Evolutionary conservation across 2,113 vertebrate genomes (phyloP).

Genomic region (Diadophis punctatus): DNA sequence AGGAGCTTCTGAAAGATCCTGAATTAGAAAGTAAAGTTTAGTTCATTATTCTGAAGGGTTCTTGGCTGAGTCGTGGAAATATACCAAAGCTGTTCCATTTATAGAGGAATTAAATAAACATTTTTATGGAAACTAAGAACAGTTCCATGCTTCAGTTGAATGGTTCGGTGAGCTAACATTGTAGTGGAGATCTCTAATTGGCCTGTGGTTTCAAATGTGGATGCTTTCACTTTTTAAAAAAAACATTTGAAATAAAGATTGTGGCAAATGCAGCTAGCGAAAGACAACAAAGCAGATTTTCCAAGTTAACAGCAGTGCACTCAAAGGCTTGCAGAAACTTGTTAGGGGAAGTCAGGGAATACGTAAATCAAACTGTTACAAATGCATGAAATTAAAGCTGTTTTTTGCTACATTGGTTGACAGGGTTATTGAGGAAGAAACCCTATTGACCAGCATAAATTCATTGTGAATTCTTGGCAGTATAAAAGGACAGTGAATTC

Average conservation of each 20-base stretch:
- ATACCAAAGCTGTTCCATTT: neutral
- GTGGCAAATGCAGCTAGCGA: neutral
- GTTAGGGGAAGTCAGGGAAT: neutral
- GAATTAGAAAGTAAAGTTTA: neutral
- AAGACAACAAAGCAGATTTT: neutral
- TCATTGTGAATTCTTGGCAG: neutral
- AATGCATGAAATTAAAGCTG: neutral
- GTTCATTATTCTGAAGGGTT: neutral
- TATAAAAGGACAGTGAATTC: neutral
- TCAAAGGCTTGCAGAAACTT: neutral
- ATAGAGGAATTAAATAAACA: neutral
- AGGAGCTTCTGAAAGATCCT: neutral
- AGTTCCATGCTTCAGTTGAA: neutral
- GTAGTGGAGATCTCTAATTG: neutral
- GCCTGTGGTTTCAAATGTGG: neutral
- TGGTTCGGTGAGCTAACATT: neutral
- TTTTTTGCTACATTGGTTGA: neutral
- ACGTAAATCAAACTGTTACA: neutral
- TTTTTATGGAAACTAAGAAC: neutral
- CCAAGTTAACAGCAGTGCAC: neutral
- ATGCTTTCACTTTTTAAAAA: neutral
- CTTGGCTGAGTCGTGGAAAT: neutral
- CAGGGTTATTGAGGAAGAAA: neutral
- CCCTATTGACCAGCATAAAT: neutral
- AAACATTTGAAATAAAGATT: neutral